phyloP scores from a whole-genome alignment of 2,797 vertebrate species.

The Crossoptilon crossoptilon region DNA sequence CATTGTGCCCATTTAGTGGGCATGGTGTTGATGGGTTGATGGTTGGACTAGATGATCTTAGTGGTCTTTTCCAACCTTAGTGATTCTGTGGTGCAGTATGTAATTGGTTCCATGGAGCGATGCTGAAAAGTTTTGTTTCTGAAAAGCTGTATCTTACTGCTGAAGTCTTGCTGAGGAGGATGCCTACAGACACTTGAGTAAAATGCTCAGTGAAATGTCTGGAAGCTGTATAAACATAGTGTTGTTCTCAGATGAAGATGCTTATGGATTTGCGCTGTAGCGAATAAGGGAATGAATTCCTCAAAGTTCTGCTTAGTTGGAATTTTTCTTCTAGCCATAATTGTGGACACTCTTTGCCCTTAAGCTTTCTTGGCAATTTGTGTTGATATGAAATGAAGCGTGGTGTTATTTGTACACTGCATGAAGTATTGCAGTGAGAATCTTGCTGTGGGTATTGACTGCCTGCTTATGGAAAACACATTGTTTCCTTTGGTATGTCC shows the following conservation, averaged over 20 bases:
- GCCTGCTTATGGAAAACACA: not conserved
- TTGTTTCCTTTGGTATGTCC: not conserved
- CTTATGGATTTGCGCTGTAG: not conserved
- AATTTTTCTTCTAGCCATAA: not conserved
- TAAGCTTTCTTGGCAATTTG: not conserved
- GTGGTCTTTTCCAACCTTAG: too few relatives aligned
- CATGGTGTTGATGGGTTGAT: too few relatives aligned
- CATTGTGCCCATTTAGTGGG: too few relatives aligned
- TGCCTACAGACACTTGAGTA: not conserved
- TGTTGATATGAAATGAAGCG: not conserved
- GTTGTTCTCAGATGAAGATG: not conserved
- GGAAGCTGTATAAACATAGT: not conserved
- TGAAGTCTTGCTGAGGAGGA: not conserved
- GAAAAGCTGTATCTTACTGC: not conserved
- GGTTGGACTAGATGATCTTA: too few relatives aligned
- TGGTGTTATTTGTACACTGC: not conserved
- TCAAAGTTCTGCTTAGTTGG: not conserved
- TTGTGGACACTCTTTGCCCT: not conserved
- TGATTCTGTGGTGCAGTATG: not conserved
- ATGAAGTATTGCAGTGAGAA: not conserved
- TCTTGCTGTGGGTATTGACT: not conserved
- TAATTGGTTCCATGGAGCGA: not conserved
- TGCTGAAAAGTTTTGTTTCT: constrained; percentile 6
- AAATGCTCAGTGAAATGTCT: not conserved
- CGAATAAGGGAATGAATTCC: not conserved